phyloP scores from a whole-genome alignment of 2,113 vertebrate genomes.

The Aleadryas rufinucha region DNA sequence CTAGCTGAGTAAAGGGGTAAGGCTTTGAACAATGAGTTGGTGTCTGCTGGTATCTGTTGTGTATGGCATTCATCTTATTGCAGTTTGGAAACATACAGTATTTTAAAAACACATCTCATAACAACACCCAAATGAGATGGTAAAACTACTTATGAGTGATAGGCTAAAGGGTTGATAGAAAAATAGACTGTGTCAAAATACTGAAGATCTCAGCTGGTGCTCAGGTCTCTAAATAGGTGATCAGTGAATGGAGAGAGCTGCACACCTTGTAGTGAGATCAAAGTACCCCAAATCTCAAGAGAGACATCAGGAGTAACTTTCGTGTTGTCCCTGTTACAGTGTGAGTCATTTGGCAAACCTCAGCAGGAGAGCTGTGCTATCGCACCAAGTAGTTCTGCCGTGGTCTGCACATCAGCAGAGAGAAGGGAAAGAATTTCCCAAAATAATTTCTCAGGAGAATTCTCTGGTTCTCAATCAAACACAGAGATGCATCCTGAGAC shows the following conservation, averaged over 20 bases:
- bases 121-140: neutral
- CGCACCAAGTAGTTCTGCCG: rapidly evolving
- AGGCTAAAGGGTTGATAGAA: neutral
- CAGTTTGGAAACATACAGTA: neutral
- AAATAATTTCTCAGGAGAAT: neutral
- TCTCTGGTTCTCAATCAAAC: neutral
- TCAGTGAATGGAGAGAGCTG: neutral
- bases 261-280: neutral
- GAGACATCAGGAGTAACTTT: neutral
- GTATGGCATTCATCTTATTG: neutral
- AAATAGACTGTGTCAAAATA: neutral
- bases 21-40: neutral
- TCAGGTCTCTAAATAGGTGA: neutral
- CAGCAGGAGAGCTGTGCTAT: neutral
- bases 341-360: neutral
- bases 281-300: neutral
- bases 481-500: neutral
- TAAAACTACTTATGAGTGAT: neutral
- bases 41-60: neutral
- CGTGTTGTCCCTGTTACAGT: neutral
- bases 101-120: neutral
- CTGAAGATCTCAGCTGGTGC: neutral
- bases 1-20: neutral
- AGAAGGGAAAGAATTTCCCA: neutral
- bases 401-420: neutral